These are phyloP conservation scores for Isoperla grammatica DNA, from an alignment of 2,888 invertebrate genomes.

Conservation along the genomic window DNA sequence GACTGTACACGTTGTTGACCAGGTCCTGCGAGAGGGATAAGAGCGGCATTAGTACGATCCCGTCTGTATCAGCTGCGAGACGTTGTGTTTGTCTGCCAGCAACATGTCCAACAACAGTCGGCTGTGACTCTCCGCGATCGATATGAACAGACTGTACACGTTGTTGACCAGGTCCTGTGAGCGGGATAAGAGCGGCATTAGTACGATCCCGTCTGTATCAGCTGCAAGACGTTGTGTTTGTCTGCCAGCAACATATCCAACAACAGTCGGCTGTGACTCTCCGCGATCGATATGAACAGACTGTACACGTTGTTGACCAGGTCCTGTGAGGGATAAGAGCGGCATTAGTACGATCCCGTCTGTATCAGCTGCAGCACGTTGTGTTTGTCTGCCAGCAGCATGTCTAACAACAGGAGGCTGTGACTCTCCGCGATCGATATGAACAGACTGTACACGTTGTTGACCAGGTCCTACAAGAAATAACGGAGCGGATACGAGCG, in stretches of 20 bases:
- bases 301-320: conserved; percentile 61
- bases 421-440: conserved; percentile 69
- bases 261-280: conserved; percentile 59
- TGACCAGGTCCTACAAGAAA: conserved; percentile 59
- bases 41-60: too few relatives aligned
- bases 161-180: conserved; percentile 66
- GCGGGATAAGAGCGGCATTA: too few relatives aligned
- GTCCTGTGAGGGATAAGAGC: too few relatives aligned
- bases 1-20: conserved; percentile 58
- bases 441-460: conserved; percentile 60
- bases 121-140: conserved; percentile 67
- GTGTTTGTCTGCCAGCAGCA: conserved; percentile 47
- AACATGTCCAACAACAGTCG: conserved; percentile 50
- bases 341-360: too few relatives aligned
- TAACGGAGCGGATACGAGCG: too few relatives aligned
- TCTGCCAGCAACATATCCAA: conserved; percentile 49
- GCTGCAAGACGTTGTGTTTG: conserved; percentile 47
- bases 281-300: conserved; percentile 62
- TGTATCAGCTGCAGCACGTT: conserved; percentile 60
- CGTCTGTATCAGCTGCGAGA: too few relatives aligned
- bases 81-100: conserved; percentile 46
- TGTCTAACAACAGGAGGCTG: conserved; percentile 52
- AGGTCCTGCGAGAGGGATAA: conserved; percentile 53
- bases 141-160: conserved; percentile 61
- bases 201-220: too few relatives aligned